Evolutionary conservation across 2,888 invertebrate genomes (phyloP), one percentile per base, ranked within the genome.

Genomic region (Platypus cylindrus): DNA sequence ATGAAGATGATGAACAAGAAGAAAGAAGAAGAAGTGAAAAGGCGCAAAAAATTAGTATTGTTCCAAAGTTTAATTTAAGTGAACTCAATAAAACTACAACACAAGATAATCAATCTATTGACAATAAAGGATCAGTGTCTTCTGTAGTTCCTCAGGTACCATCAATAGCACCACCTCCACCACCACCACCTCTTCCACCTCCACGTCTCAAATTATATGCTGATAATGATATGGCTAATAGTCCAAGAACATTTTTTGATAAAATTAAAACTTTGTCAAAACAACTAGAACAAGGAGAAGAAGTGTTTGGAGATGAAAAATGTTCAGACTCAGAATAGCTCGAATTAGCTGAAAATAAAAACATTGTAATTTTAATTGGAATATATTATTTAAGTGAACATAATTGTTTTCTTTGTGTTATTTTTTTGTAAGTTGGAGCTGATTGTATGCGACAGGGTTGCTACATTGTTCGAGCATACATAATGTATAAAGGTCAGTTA

Each of bases 241-340:
- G 37, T 15, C 12, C 35, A 3, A 43, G 34, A 25, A 41, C 41
- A 16, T 42, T 51, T 38, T 29, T 50, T 26, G 48, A 49, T 5
- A 43, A 41, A 37, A 48, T 51, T 17, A 46, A 38, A 31, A 30
- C 37, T 5, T 44, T 51, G 4, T 49, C 51, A 9, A 41, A 38
- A 18, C 51, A 51, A 27, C 30, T 46, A 12, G 22, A 43, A 29
- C 23, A 34, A 2, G 20, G 41, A 9, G 51, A 49, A 29, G 49
- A 50, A 23, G 42, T 48, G 7, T 50, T 49, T 41, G 44, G 45
- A 17, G 40, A 39, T 34, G 33, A 24, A 7, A 16, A 27, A 3
- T 13, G 15, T 14, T 27, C 27, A 15, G 27, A 27, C 15, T 4
- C 13, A 3, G 27, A 27, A 13, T 12, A 27, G 9, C 28, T 5